A percentile compares a stretch with the other conserved stretches of the same genome.
Conservation (phyloP, 1,140 invertebrate genomes). For the Eufriesea mexicana region DNA sequence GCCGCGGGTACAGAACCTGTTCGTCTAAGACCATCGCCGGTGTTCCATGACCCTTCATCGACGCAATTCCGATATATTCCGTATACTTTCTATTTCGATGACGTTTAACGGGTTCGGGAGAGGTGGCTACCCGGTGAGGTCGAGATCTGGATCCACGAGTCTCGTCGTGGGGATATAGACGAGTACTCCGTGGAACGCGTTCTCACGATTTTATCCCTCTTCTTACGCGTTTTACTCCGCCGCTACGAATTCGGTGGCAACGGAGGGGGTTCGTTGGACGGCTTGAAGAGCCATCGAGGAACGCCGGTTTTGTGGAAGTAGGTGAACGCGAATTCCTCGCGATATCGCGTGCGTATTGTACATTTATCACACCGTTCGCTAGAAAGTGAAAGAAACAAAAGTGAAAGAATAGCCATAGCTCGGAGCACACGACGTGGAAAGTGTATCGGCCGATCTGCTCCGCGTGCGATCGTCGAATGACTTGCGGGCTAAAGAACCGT, state of each 20-base stretch:
- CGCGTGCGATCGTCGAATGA: not conserved
- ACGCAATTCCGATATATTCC: not conserved
- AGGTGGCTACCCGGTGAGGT: too few relatives aligned
- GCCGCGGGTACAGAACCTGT: not conserved
- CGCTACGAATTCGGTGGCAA: not conserved
- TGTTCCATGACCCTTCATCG: not conserved
- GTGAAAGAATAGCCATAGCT: slow-evolving; percentile 41
- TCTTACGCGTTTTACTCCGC: not conserved
- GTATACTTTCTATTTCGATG: not conserved
- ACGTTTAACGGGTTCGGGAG: not conserved
- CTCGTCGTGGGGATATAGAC: not conserved
- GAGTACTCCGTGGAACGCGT: too few relatives aligned
- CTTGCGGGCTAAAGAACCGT: not conserved
- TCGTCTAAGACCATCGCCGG: not conserved
- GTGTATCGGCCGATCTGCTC: slow-evolving; percentile 33
- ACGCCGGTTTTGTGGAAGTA: not conserved
- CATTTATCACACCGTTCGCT: slow-evolving; percentile 34
- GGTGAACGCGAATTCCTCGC: slow-evolving; percentile 34
- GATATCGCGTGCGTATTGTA: slow-evolving; percentile 35
- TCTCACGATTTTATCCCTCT: not conserved
- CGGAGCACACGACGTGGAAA: slow-evolving; percentile 8
- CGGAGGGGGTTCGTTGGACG: not conserved
- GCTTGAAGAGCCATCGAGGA: not conserved
- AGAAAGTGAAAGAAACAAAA: slow-evolving; percentile 55
- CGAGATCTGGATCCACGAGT: not conserved